Conservation (phyloP, 1,140 invertebrate genomes). For the Microplitis mediator region DNA sequence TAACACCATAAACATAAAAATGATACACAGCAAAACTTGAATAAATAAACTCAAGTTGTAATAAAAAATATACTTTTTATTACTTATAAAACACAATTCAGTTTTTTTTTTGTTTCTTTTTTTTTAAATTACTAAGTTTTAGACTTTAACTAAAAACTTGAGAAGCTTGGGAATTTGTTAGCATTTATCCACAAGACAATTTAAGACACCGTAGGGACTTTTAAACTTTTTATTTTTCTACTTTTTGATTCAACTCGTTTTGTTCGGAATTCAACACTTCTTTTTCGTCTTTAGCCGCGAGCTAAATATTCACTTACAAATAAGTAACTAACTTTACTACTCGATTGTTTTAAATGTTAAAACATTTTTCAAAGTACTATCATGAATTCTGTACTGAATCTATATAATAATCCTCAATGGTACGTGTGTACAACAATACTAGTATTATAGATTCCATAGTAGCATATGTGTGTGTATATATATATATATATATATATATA, state of each 20-base stretch:
- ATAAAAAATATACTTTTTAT: neutral
- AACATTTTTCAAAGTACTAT: conserved; percentile 21
- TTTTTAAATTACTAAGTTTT: neutral
- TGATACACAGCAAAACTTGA: neutral
- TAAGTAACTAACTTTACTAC: conserved; percentile 36
- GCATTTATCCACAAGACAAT: neutral
- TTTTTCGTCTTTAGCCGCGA: conserved; percentile 29
- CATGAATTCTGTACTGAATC: neutral
- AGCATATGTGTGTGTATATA: neutral
- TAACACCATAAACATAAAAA: neutral
- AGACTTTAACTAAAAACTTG: neutral
- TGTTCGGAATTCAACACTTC: neutral
- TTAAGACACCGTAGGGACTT: conserved; percentile 7
- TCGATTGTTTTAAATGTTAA: conserved; percentile 40
- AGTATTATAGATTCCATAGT: too few species aligned
- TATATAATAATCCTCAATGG: too few species aligned
- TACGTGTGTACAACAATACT: too few species aligned
- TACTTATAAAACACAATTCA: neutral
- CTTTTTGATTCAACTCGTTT: neutral
- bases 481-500: neutral
- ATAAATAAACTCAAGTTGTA: neutral
- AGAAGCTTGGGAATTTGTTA: neutral
- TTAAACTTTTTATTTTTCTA: conserved; percentile 5
- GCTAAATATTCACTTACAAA: conserved; percentile 44
- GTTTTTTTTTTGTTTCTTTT: too few species aligned